These are phyloP conservation scores for Acleris cristana DNA, from an alignment of 2,888 invertebrate genomes.

Conservation along the genomic window DNA sequence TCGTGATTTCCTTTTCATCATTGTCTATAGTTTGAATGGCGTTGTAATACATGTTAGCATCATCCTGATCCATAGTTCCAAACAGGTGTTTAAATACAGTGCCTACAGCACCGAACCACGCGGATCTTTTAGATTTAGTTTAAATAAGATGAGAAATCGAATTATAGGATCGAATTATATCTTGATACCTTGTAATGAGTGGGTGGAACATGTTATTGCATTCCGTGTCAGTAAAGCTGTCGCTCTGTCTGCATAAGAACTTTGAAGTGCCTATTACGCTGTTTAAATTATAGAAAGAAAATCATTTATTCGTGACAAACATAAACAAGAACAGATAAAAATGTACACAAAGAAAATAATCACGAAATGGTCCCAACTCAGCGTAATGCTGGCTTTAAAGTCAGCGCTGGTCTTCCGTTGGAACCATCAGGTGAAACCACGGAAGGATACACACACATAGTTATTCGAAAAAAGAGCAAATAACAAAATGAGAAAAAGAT, in stretches of 20 bases:
- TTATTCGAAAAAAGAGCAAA: too few relatives aligned
- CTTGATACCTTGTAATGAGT: conserved; percentile 20
- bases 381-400: too few relatives aligned
- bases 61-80: conserved; percentile 44
- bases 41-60: conserved; percentile 41
- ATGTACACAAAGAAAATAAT: too few relatives aligned
- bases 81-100: conserved; percentile 42
- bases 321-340: too few relatives aligned
- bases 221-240: conserved; percentile 15
- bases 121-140: conserved; percentile 35
- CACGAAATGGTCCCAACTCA: too few relatives aligned
- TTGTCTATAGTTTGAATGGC: conserved; percentile 39
- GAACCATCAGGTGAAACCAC: too few relatives aligned
- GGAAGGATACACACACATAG: too few relatives aligned
- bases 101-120: too few relatives aligned
- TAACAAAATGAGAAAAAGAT: too few relatives aligned
- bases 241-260: conserved; percentile 35
- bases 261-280: conserved; percentile 31
- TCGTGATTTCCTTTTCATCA: conserved; percentile 36
- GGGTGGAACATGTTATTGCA: conserved; percentile 36
- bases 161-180: conserved; percentile 31
- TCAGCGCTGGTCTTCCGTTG: too few relatives aligned
- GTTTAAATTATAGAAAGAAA: conserved; percentile 42
- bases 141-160: conserved; percentile 41
- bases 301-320: too few relatives aligned